These are phyloP conservation scores for Stenolophus ochropezus DNA, from an alignment of 2,888 invertebrate genomes.

Conservation along the genomic window DNA sequence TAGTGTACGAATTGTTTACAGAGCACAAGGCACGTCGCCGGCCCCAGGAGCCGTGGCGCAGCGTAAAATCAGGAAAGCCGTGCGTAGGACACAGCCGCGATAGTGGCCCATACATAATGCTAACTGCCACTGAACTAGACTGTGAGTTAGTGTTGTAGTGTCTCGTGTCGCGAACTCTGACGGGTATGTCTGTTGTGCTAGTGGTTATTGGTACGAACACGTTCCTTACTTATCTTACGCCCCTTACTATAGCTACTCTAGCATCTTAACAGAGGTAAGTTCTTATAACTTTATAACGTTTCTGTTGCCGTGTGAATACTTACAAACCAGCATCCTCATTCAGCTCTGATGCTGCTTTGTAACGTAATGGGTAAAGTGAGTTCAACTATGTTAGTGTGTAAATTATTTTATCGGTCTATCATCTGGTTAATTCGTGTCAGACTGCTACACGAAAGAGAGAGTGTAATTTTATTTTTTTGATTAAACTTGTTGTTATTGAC, in stretches of 20 bases:
- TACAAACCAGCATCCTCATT: constrained; percentile 22
- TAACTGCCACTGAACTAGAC: constrained; percentile 20
- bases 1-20: constrained; percentile 6
- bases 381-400: constrained; percentile 28
- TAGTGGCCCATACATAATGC: constrained; percentile 67
- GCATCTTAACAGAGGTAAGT: constrained; percentile 41
- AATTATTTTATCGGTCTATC: constrained; percentile 37
- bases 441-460: constrained; percentile 36
- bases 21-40: constrained; percentile 63
- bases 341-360: constrained; percentile 13
- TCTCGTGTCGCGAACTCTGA: constrained; percentile 23
- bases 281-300: constrained; percentile 25
- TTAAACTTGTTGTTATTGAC: constrained; percentile 46
- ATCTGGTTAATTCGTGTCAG: constrained; percentile 15
- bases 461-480: constrained; percentile 46
- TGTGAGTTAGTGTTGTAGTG: constrained; percentile 38
- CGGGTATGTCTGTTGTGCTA: constrained; percentile 40
- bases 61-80: constrained; percentile 73
- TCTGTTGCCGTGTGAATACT: constrained; percentile 34
- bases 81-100: constrained; percentile 71
- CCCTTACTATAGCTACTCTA: constrained; percentile 13
- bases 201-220: constrained; percentile 40
- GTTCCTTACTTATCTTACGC: constrained; percentile 35
- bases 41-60: constrained; percentile 64
- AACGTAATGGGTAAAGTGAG: constrained; percentile 25